phyloP scores from a whole-genome alignment of 2,797 vertebrate species.

The Muscicapa comitata region DNA sequence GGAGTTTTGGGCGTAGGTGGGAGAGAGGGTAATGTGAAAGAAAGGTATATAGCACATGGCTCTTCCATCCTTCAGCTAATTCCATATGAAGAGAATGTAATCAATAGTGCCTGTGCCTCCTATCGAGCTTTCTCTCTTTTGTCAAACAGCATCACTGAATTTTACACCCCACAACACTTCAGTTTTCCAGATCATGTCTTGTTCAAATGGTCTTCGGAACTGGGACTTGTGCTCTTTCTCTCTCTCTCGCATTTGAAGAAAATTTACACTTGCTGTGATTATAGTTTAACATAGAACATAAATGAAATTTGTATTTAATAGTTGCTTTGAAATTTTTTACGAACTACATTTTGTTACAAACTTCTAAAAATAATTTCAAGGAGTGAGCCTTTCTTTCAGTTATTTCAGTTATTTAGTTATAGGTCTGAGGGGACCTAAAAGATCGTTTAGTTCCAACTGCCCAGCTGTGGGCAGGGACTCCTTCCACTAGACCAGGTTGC shows the following conservation, averaged over 20 bases:
- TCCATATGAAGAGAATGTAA: rapidly evolving
- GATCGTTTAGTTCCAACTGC: neutral
- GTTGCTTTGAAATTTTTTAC: neutral
- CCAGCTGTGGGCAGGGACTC: neutral
- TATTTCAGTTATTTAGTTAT: neutral
- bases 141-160: neutral
- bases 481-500: neutral
- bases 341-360: neutral
- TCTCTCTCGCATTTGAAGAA: neutral
- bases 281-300: neutral
- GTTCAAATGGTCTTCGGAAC: neutral
- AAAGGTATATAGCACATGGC: neutral
- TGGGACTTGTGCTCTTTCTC: neutral
- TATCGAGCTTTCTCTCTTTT: neutral
- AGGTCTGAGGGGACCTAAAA: neutral
- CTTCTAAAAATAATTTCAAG: neutral
- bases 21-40: neutral
- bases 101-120: rapidly evolving
- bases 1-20: neutral
- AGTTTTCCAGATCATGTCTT: neutral
- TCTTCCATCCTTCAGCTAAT: neutral
- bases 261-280: neutral
- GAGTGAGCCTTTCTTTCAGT: neutral
- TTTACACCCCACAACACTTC: neutral
- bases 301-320: neutral